A percentile compares a stretch with the other conserved stretches of the same genome.
Conservation (phyloP, 1,140 invertebrate species). For the Caerostris extrusa region DNA sequence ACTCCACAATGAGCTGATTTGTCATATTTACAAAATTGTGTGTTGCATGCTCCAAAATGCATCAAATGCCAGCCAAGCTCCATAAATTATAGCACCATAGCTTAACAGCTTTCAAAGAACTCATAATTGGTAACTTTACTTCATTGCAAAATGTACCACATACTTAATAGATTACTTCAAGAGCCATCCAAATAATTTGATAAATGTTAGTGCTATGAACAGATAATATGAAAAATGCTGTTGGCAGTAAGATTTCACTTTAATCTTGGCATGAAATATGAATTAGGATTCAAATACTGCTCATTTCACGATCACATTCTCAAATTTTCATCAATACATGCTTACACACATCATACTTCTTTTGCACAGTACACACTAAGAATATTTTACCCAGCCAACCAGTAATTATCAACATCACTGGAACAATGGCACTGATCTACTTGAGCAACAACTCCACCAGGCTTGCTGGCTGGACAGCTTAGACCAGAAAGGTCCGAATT, state of each 20-base stretch:
- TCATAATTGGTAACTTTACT: conserved; percentile 36
- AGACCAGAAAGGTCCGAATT: conserved; percentile 60
- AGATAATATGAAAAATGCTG: conserved; percentile 43
- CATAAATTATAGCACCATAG: conserved; percentile 76
- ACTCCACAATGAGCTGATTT: conserved; percentile 71
- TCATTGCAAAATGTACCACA: neutral
- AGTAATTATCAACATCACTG: conserved; percentile 49
- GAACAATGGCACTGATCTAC: conserved; percentile 72
- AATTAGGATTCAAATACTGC: conserved; percentile 24
- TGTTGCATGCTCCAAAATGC: conserved; percentile 49
- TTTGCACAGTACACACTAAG: conserved; percentile 12
- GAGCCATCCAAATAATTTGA: conserved; percentile 32
- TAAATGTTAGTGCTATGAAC: conserved; percentile 23
- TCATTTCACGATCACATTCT: neutral
- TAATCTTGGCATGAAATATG: conserved; percentile 9
- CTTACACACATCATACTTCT: conserved; percentile 13
- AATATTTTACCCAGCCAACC: conserved; percentile 39
- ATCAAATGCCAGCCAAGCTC: conserved; percentile 72
- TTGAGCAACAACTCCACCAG: conserved; percentile 75
- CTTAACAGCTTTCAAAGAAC: conserved; percentile 65
- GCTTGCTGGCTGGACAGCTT: conserved; percentile 71
- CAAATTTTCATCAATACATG: neutral
- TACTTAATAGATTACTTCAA: neutral
- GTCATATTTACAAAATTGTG: conserved; percentile 35
- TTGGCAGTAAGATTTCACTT: conserved; percentile 31